phyloP scores from a whole-genome alignment of 2,797 vertebrate genomes.

The Hoplostethus mediterraneus region DNA sequence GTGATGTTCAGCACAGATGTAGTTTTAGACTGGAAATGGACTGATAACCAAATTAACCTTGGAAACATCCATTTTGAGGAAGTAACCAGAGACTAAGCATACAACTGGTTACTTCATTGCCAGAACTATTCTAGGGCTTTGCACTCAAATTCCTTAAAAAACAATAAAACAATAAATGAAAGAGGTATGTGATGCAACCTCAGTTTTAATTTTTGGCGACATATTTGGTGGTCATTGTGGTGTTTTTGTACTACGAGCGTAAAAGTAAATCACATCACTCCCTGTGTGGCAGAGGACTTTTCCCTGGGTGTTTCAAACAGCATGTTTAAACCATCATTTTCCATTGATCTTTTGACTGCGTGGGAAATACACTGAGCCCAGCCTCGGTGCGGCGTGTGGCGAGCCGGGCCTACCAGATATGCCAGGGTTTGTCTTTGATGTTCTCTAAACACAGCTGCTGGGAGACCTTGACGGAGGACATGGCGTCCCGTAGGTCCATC shows the following conservation, averaged over 20 bases:
- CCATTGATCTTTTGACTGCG: neutral
- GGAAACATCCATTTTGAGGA: neutral
- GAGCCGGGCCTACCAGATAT: slow-evolving; percentile 91
- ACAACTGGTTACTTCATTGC: neutral
- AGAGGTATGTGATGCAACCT: no score
- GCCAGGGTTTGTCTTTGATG: slow-evolving; percentile 99
- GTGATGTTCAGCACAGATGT: neutral
- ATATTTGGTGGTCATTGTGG: no score
- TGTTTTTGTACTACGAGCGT: no score
- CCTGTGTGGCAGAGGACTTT: no score
- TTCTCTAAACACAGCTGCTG: slow-evolving; percentile 94
- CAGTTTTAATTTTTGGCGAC: no score
- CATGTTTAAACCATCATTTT: no score
- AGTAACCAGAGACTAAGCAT: slow-evolving; percentile 6
- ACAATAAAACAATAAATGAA: no score
- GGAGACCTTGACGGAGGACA: slow-evolving; percentile 96
- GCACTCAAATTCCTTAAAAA: no score
- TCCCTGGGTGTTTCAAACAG: no score
- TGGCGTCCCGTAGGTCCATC: slow-evolving; percentile 94
- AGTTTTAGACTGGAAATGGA: neutral
- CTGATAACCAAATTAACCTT: neutral
- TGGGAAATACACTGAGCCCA: neutral
- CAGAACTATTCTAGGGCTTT: no score
- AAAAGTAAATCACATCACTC: no score
- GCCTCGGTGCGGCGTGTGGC: neutral